Evolutionary conservation across 2,888 invertebrate genomes (phyloP), one percentile per base, ranked within the genome.

Genomic region (Melitaea athalia): DNA sequence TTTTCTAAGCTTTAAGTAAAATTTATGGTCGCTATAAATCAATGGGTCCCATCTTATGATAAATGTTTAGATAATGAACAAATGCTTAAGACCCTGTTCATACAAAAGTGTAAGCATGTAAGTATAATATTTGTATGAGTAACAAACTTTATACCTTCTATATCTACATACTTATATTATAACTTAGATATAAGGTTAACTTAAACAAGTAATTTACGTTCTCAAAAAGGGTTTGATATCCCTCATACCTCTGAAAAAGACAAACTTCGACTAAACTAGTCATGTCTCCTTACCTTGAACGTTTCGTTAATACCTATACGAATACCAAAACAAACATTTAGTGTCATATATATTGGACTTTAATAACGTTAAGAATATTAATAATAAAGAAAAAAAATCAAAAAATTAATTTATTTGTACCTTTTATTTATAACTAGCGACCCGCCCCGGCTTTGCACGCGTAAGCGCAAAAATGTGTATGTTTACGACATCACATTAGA

Each of bases 291-390:
- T 47, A 38, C 66, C 57, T 61, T 67, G 62, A 62, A 67, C 49
- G 55, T 66, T 57, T 61, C 61, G 42, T 67, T 42, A 49, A 62
- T 62, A n/a, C n/a, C n/a, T n/a, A 62, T 67, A 61, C 55, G 57
- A 61, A 49, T 62, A 67, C 57, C 38, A 57, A 67, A 42, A 42
- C 55, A 42, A 67, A 57, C 55, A 55, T 62, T 49, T 8, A 38
- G 8, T 5, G 5, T 8, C 57, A 67, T 67, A 67, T 55, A 61
- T 60, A 60, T 66, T 15, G 24, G 31, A n/a, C 52, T 45, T 60
- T 17, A 52, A 31, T 52, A 24, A 24, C 24, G 24, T 24, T 24
- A 3, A 24, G 3, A 24, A 24, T 24, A 24, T 24, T 24, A 24
- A 24, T 24, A 2, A 24, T 24, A 24, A 24, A 24, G 24, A 24